A percentile compares a stretch with the other conserved stretches of the same genome.
Evolutionary conservation across 2,888 invertebrate genomes (phyloP).

Genomic region (Sarcophaga variegata): DNA sequence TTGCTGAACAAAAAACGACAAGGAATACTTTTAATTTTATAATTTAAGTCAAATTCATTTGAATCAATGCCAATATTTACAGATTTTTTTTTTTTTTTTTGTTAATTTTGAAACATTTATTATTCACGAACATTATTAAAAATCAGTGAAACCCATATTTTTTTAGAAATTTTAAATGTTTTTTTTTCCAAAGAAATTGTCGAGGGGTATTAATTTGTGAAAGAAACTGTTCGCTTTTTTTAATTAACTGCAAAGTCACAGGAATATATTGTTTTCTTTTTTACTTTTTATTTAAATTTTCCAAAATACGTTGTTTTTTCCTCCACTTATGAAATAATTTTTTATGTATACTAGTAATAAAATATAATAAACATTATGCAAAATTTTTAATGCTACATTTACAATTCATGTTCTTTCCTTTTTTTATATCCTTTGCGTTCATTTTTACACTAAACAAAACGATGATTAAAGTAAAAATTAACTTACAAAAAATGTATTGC

Average conservation of each 20-base stretch:
- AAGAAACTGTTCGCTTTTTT: background rate
- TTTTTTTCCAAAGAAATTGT: too few relatives aligned
- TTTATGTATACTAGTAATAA: conserved; percentile 55
- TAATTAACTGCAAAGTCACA: background rate
- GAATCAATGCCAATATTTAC: too few relatives aligned
- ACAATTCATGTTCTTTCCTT: conserved; percentile 26
- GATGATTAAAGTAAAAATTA: background rate
- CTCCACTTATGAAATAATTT: conserved; percentile 25
- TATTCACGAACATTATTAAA: too few relatives aligned
- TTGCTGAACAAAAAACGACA: too few relatives aligned
- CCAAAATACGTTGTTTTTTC: conserved; percentile 41
- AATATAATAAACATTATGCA: conserved; percentile 53
- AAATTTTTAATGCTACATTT: conserved; percentile 47
- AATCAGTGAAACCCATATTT: too few relatives aligned
- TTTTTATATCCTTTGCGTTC: conserved; percentile 32
- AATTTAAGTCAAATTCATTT: too few relatives aligned
- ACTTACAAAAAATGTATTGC: background rate
- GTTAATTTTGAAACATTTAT: too few relatives aligned
- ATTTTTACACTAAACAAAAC: conserved; percentile 39
- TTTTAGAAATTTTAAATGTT: too few relatives aligned
- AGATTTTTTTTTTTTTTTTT: too few relatives aligned
- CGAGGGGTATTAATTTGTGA: too few relatives aligned
- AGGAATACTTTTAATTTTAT: too few relatives aligned
- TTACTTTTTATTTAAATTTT: conserved; percentile 41
- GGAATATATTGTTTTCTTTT: background rate